Percentiles rank a stretch among this genome's conserved stretches.
Evolutionary conservation across 2,113 vertebrate genomes (phyloP).

Genomic region (Prinia subflava): DNA sequence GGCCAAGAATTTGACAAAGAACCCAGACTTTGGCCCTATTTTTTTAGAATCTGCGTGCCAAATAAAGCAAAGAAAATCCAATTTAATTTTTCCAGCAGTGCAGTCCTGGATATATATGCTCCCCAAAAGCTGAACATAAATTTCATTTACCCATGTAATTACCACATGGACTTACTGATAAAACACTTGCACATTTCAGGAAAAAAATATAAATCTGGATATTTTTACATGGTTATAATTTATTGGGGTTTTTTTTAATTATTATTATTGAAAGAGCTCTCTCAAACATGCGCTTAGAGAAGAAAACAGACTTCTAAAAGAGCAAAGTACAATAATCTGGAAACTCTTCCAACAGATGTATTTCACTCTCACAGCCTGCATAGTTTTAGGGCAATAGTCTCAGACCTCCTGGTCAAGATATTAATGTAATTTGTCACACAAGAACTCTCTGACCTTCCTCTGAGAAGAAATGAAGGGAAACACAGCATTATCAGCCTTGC

Average conservation of each 20-base stretch:
- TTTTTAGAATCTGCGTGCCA: background rate
- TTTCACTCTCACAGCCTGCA: background rate
- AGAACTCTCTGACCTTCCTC: background rate
- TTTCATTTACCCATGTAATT: background rate
- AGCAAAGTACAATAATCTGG: background rate
- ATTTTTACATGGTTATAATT: background rate
- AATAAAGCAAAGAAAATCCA: background rate
- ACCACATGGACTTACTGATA: background rate
- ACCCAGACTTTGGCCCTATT: background rate
- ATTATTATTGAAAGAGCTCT: background rate
- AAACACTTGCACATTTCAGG: background rate
- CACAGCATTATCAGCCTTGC: background rate
- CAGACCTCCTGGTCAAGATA: background rate
- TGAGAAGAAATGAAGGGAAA: background rate
- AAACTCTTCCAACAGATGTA: accelerated
- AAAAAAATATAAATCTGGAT: background rate
- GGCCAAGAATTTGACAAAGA: background rate
- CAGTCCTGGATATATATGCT: background rate
- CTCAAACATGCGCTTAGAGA: background rate
- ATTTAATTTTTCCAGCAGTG: background rate
- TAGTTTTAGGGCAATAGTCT: background rate
- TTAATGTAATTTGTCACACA: background rate
- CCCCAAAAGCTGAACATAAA: background rate
- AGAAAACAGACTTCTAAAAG: background rate
- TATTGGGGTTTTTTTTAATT: no score